A percentile compares a stretch with the other conserved stretches of the same genome.
These are phyloP conservation scores for Gymnopithys bicolor DNA, from an alignment of 2,797 vertebrate genomes.

Conservation along the genomic window DNA sequence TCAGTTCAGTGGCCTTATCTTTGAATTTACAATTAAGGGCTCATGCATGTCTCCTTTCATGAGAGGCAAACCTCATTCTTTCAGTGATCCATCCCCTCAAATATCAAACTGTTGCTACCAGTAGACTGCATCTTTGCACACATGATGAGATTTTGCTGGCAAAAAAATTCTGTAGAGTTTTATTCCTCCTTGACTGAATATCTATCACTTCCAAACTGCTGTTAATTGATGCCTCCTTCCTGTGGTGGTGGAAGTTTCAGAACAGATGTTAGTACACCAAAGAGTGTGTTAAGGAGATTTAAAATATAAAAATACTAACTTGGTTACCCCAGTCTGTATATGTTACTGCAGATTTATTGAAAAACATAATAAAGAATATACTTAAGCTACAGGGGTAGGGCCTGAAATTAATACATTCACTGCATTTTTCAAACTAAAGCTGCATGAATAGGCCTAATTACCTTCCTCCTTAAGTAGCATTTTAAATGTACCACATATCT, in stretches of 20 bases:
- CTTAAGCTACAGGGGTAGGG: neutral
- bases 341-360: conserved; percentile 1
- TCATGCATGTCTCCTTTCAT: conserved; percentile 47
- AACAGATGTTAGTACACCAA: conserved; percentile 59
- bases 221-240: conserved; percentile 63
- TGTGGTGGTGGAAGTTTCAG: conserved; percentile 36
- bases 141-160: conserved; percentile 52
- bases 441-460: neutral
- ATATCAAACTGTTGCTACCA: conserved; percentile 15
- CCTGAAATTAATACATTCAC: neutral
- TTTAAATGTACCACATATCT: neutral
- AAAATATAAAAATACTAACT: conserved; percentile 33
- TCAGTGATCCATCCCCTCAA: conserved; percentile 26
- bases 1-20: conserved; percentile 52
- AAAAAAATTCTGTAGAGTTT: conserved; percentile 47
- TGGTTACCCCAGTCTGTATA: conserved; percentile 39
- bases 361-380: conserved; percentile 45
- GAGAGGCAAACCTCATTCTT: conserved; percentile 32
- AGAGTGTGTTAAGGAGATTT: conserved; percentile 29
- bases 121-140: conserved; percentile 50
- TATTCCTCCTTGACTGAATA: conserved; percentile 54
- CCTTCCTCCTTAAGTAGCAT: neutral
- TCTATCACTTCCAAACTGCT: conserved; percentile 62
- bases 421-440: neutral
- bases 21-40: conserved; percentile 44